Evolutionary conservation across 2,888 invertebrate genomes (phyloP).

Genomic region (Trichogramma evanescens): DNA sequence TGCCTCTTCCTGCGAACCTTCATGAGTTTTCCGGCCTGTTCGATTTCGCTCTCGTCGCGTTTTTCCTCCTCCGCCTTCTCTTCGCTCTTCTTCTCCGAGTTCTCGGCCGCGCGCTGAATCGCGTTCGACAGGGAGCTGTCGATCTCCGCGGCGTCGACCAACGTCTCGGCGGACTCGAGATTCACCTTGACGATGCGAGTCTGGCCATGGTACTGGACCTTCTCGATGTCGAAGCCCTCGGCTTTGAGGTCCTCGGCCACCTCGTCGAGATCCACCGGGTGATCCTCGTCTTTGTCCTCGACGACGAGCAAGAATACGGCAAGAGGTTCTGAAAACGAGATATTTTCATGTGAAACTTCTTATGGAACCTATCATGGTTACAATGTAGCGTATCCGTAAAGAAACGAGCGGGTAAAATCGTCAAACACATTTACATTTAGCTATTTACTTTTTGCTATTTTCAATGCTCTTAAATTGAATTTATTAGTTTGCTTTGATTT

Average conservation of each 20-base stretch:
- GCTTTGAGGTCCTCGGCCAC: conserved; percentile 36
- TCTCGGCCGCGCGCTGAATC: conserved; percentile 6
- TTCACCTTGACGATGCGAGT: conserved; percentile 33
- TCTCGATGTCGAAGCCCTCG: conserved; percentile 36
- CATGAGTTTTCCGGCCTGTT: conserved; percentile 19
- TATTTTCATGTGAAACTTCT: not conserved
- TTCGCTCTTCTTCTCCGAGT: conserved; percentile 17
- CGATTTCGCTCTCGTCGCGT: conserved; percentile 7
- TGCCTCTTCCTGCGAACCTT: conserved; percentile 36
- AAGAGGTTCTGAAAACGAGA: conserved; percentile 31
- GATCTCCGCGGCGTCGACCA: not conserved
- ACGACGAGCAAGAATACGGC: conserved; percentile 36
- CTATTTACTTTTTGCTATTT: not conserved
- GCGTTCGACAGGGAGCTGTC: not conserved
- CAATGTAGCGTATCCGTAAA: not conserved
- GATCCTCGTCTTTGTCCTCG: conserved; percentile 34
- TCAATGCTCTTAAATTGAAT: not conserved
- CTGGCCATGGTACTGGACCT: conserved; percentile 30
- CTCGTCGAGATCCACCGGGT: conserved; percentile 36
- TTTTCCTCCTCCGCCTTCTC: conserved; percentile 8
- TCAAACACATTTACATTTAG: not conserved
- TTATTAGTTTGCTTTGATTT: not conserved
- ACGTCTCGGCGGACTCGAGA: conserved; percentile 22
- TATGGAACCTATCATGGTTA: not conserved
- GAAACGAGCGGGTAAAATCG: not conserved